Evolutionary conservation across 2,888 invertebrate genomes (phyloP), one percentile per base, ranked within the genome.

Genomic region (Digitonthophagus gazella): DNA sequence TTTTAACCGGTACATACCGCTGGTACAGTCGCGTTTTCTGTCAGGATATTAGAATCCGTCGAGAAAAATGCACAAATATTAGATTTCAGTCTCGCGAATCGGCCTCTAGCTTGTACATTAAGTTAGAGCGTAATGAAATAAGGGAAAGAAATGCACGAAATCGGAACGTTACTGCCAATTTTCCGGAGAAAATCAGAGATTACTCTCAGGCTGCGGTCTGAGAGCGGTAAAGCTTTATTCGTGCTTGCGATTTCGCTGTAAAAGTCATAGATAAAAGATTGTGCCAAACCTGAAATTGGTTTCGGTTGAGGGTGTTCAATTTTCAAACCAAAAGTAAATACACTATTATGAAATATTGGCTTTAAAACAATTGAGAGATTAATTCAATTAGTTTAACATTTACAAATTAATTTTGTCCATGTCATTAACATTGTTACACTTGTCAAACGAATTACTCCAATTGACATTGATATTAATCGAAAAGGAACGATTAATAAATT

Each of bases 281-380:
- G 6, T 11, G 28, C 11, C 66, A 67, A 68, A 68, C 68, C 69
- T 65, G 63, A 67, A 66, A 71, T 70, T 70, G 66, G 68, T 69
- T 61, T 65, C 61, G 58, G 65, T 65, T 64, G 58, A 64, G 58
- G 56, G 57, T 67, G 56, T 55, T 63, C 3, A 22, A 22, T 63
- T 64, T 19, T 63, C 56, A 63, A n/a, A n/a, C n/a, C n/a, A n/a
- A n/a, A n/a, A n/a, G n/a, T n/a, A n/a, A n/a, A n/a, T n/a, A n/a
- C n/a, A n/a, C n/a, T n/a, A n/a, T n/a, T n/a, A n/a, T n/a, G n/a
- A n/a, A n/a, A n/a, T n/a, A n/a, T n/a, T 22, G 22, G 22, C 6
- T 44, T 44, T 44, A 44, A 44, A 22, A 6, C 3, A 22, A 22
- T 22, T 22, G 22, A 6, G n/a, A n/a, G n/a, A n/a, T n/a, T n/a